phyloP scores from a whole-genome alignment of 2,888 invertebrate species.

The Nomada goodeniana region DNA sequence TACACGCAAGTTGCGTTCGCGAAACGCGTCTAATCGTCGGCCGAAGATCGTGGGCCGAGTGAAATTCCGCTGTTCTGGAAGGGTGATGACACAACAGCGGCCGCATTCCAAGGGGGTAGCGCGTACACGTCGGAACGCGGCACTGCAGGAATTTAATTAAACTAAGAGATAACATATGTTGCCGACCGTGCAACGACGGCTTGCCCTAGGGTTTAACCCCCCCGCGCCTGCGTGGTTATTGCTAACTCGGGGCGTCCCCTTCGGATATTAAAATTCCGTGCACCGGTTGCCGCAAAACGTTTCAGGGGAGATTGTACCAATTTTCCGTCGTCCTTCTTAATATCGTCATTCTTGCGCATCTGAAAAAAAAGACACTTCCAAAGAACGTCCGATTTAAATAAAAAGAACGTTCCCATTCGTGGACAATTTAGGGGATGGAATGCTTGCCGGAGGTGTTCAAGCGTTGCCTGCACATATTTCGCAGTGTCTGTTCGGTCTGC shows the following conservation, averaged over 20 bases:
- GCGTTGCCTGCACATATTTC: too few relatives aligned
- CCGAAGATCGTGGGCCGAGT: constrained; percentile 23
- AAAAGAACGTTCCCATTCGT: background rate
- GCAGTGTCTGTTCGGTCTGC: too few relatives aligned
- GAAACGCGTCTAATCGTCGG: constrained; percentile 30
- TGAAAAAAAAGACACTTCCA: background rate
- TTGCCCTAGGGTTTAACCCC: constrained; percentile 70
- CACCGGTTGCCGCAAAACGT: constrained; percentile 72
- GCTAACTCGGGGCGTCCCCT: constrained; percentile 78
- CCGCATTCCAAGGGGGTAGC: constrained; percentile 77
- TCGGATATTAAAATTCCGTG: constrained; percentile 84
- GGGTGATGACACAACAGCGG: constrained; percentile 69
- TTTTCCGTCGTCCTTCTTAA: constrained; percentile 35
- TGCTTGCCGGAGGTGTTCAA: background rate
- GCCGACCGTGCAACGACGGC: constrained; percentile 73
- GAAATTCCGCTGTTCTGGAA: constrained; percentile 62
- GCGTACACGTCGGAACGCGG: constrained; percentile 71
- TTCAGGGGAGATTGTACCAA: constrained; percentile 40
- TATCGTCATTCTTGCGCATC: constrained; percentile 17
- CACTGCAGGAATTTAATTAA: constrained; percentile 88
- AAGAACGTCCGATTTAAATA: background rate
- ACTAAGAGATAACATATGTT: constrained; percentile 85
- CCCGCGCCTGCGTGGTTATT: constrained; percentile 79
- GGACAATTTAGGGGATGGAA: background rate
- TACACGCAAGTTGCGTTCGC: background rate